phyloP scores from a whole-genome alignment of 1,140 invertebrate species.

The Berghia stephanieae region DNA sequence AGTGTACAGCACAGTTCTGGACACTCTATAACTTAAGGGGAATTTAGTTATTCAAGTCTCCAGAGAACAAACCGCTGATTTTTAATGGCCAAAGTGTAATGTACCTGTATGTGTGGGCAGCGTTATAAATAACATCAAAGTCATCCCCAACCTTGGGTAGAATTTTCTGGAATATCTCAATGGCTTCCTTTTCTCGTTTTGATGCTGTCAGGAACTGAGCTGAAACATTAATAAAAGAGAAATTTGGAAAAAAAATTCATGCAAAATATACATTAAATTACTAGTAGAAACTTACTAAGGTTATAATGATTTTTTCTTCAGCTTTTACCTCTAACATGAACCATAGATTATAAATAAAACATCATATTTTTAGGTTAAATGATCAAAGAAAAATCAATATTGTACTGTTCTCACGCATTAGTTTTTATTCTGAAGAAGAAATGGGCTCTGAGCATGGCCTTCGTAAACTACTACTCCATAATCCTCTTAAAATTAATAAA shows the following conservation, averaged over 20 bases:
- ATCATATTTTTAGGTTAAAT: neutral
- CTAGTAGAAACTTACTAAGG: too few species aligned
- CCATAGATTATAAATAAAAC: neutral
- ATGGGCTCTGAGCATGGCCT: too few species aligned
- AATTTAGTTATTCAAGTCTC: neutral
- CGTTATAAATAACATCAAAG: conserved; percentile 84
- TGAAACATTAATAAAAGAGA: conserved; percentile 68
- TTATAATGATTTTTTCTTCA: too few species aligned
- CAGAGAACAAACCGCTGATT: neutral
- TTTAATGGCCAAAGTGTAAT: conserved; percentile 5
- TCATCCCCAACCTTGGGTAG: conserved; percentile 80
- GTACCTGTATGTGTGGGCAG: conserved; percentile 80
- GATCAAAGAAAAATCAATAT: too few species aligned
- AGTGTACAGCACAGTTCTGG: neutral
- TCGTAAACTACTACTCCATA: too few species aligned
- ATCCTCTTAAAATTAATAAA: too few species aligned
- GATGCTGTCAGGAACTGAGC: conserved; percentile 86
- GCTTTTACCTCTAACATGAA: neutral
- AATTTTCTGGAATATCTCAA: conserved; percentile 79
- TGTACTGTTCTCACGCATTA: too few species aligned
- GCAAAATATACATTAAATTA: too few species aligned
- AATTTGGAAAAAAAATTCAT: too few species aligned
- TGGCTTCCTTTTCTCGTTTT: conserved; percentile 82
- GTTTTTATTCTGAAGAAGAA: too few species aligned
- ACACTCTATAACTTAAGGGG: neutral